Base-by-base conservation (phyloP, 2,113 vertebrate genomes). In the Phyllostomus discolor region DNA sequence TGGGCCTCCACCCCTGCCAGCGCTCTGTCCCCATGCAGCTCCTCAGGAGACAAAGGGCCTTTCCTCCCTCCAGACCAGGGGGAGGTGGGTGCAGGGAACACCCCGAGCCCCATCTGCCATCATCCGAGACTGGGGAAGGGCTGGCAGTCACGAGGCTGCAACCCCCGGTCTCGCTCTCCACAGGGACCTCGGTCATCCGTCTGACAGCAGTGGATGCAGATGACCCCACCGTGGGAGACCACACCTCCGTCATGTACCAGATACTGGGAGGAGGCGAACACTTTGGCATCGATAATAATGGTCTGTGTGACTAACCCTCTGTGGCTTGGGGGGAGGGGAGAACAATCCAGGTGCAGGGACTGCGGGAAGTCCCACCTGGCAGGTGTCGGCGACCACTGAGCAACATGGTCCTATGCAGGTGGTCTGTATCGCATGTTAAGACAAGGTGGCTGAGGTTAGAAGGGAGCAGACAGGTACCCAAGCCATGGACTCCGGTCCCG, bases 131-230 rank as follows among this genome's bases (percentile, higher is more conserved):
- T 0, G 28, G 52, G 10, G 7, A 54, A 38, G 52, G 15, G 8
- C 17, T 26, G 4, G 24, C 1, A 10, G 57, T 66, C 80, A 76
- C 76, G 16, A 80, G 91, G 35, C 54, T 82, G 41, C 35, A 64
- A 89, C 52, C 76, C 46, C 41, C 17, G 57, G 70, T 50, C 28
- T 70, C 85, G 97, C 62, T 86, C 93, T 96, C 91, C 62, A 8
- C 66, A 99, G 99, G 99, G 89, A 99, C 99, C 15, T 97, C 96
- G 0, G 99, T 99, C 48, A 97, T 99, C 57, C 98, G 88, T 66
- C 98, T 99, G 95, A 99, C 76, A 20, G 99, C 99, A 0, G 98
- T 99, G 7, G 99, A 99, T 66, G 98, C 99, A 31, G 99, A 99
- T 46, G 99, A 99, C 87, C 99, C 99, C 41, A 99, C 98, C 0